A percentile compares a stretch with the other conserved stretches of the same genome.
phyloP scores from a whole-genome alignment of 2,888 invertebrate genomes.

The Hololepta plana region DNA sequence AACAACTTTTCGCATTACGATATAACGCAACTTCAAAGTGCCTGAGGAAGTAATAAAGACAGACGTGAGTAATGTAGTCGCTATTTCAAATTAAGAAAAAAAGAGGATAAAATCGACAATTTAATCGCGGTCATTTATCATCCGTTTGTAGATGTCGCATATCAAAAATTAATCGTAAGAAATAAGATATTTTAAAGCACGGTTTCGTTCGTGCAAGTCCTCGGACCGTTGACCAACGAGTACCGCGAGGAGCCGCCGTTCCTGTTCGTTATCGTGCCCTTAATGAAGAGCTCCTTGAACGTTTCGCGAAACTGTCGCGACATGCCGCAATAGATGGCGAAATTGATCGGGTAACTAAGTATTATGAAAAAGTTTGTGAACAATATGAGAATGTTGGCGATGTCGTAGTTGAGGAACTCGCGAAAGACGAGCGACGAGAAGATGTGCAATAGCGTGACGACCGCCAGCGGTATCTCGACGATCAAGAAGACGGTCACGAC shows the following conservation, averaged over 20 bases:
- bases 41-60: conserved; percentile 2
- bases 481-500: conserved; percentile 70
- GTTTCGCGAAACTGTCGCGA: conserved; percentile 86
- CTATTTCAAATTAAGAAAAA: neutral
- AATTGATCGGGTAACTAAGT: conserved; percentile 82
- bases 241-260: conserved; percentile 59
- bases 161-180: neutral
- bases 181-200: conserved; percentile 37
- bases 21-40: neutral
- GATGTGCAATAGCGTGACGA: conserved; percentile 69
- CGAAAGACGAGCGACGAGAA: conserved; percentile 49
- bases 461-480: conserved; percentile 69
- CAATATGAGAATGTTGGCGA: conserved; percentile 58
- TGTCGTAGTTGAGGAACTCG: conserved; percentile 56
- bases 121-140: neutral
- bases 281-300: conserved; percentile 67
- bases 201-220: conserved; percentile 71
- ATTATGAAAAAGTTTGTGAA: conserved; percentile 85
- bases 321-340: conserved; percentile 94
- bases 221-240: conserved; percentile 64
- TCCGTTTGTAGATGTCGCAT: neutral
- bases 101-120: too few species aligned
- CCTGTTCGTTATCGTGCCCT: conserved; percentile 36
- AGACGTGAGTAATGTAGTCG: neutral
- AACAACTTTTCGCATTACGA: conserved; percentile 1